These are phyloP conservation scores for Littorina saxatilis DNA, from an alignment of 1,140 invertebrate species.

Conservation along the genomic window DNA sequence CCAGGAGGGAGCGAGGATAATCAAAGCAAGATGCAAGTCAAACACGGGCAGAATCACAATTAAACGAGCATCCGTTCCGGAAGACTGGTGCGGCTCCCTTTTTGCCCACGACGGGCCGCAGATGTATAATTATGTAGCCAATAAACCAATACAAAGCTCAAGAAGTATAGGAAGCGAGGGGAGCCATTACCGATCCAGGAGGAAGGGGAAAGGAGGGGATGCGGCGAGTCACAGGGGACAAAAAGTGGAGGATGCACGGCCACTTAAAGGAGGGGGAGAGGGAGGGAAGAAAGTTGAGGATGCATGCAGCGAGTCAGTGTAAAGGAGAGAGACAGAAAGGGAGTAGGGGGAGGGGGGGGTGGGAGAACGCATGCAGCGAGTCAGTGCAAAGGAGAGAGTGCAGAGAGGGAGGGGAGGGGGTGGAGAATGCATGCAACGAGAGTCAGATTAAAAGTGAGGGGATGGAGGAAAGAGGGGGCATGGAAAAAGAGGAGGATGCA, in stretches of 20 bases:
- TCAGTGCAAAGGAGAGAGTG: background rate
- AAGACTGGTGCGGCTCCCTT: background rate
- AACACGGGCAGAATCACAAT: background rate
- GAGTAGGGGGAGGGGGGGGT: no score
- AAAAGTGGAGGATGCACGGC: no score
- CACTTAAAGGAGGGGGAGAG: background rate
- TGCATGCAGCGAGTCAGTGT: no score
- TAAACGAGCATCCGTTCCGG: background rate
- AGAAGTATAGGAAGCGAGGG: constrained; percentile 1
- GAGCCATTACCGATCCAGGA: background rate
- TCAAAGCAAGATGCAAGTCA: background rate
- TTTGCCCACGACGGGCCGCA: background rate
- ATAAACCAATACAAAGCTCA: background rate
- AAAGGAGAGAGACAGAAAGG: constrained; percentile 18
- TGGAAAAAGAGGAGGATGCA: no score
- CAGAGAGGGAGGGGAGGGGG: background rate
- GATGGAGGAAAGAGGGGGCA: no score
- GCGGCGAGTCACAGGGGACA: no score
- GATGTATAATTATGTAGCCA: background rate
- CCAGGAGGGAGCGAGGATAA: no score
- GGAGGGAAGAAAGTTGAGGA: no score
- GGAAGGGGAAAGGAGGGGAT: no score
- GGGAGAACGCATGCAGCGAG: no score
- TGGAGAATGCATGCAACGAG: no score
- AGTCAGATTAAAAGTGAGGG: no score